A percentile compares a stretch with the other conserved stretches of the same genome.
Conservation (phyloP, 2,888 invertebrate genomes). For the Leucoma salicis region DNA sequence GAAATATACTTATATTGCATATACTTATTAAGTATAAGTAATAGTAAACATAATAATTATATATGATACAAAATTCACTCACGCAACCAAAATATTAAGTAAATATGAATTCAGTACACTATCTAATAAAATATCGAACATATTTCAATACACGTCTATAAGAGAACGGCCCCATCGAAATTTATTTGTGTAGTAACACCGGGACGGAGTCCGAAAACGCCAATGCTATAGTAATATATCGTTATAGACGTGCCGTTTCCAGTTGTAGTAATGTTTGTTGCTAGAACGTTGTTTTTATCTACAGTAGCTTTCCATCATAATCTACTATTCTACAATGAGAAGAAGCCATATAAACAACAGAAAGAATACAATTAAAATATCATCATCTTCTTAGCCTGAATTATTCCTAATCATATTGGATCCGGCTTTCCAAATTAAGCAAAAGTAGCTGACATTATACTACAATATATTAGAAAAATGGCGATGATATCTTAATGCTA, state of each 20-base stretch:
- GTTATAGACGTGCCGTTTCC: slow-evolving; percentile 51
- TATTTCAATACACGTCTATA: slow-evolving; percentile 60
- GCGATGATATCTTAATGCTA: too few relatives aligned
- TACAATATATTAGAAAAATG: too few relatives aligned
- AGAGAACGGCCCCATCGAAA: slow-evolving; percentile 58
- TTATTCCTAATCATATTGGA: too few relatives aligned
- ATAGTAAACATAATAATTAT: too few relatives aligned
- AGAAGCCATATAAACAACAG: neutral
- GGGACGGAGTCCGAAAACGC: slow-evolving; percentile 54
- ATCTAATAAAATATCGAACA: slow-evolving; percentile 64
- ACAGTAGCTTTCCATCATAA: slow-evolving; percentile 57
- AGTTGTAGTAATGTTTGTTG: slow-evolving; percentile 37
- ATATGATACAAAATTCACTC: slow-evolving; percentile 11
- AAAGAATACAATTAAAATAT: too few relatives aligned
- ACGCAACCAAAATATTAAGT: slow-evolving; percentile 35
- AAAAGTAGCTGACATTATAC: too few relatives aligned
- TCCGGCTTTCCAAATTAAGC: too few relatives aligned
- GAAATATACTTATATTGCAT: too few relatives aligned
- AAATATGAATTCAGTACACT: slow-evolving; percentile 50
- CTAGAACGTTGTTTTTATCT: slow-evolving; percentile 53
- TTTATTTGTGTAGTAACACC: slow-evolving; percentile 70
- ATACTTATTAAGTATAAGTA: too few relatives aligned
- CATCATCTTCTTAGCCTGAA: too few relatives aligned
- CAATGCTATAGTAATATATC: slow-evolving; percentile 67
- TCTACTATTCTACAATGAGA: slow-evolving; percentile 9